Conservation (phyloP, 2,113 vertebrate species). For the Grallaria varia region DNA sequence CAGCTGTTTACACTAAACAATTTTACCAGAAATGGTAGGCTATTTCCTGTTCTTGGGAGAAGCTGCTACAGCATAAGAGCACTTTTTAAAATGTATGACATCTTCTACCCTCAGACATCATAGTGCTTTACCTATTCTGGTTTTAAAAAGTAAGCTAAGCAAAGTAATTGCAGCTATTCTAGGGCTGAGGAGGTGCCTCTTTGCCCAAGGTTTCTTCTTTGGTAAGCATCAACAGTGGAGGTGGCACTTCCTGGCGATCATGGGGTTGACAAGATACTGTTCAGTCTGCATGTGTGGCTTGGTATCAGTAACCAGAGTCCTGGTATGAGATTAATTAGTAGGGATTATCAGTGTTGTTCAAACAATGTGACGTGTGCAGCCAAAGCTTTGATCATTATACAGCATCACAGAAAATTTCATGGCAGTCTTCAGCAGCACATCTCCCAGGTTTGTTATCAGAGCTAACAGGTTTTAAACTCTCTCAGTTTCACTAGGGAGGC, state of each 20-base stretch:
- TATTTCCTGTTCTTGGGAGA: background rate
- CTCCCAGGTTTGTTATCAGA: background rate
- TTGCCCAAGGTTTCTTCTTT: background rate
- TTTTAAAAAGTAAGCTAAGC: background rate
- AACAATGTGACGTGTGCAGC: background rate
- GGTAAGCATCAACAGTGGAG: background rate
- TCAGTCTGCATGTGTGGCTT: background rate
- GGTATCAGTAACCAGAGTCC: background rate
- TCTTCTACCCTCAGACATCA: background rate
- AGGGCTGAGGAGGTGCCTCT: background rate
- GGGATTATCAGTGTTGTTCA: background rate
- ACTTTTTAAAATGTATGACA: background rate
- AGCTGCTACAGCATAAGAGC: background rate
- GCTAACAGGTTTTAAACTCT: background rate
- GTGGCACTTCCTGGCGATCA: background rate
- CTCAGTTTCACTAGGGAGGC: background rate
- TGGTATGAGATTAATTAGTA: background rate
- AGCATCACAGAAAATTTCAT: background rate
- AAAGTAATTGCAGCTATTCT: background rate
- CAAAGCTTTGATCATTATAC: background rate
- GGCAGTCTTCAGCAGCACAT: background rate
- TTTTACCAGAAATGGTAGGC: background rate
- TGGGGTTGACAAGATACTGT: background rate
- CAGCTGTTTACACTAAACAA: background rate
- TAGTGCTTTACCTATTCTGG: background rate